Conservation (phyloP, 1,140 invertebrate species). For the Chionoecetes opilio region DNA sequence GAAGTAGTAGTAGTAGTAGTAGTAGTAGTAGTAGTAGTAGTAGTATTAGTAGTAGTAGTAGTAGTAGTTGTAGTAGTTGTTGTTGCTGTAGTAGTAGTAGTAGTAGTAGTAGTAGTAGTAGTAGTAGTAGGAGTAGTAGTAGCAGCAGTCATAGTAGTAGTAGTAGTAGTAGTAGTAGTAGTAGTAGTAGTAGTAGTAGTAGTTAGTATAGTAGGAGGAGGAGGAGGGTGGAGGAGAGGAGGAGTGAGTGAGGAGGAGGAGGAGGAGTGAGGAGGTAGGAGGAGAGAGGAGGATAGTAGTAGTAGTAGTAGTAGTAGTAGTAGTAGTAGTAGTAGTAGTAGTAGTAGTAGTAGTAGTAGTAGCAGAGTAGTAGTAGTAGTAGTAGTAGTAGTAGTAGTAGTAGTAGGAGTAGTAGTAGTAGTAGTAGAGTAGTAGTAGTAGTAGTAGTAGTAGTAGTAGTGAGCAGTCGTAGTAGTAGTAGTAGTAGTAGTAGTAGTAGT, state of each 20-base stretch:
- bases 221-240: background rate
- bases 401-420: slow-evolving; percentile 1
- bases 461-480: slow-evolving; percentile 31
- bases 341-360: slow-evolving; percentile 48
- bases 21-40: slow-evolving; percentile 40
- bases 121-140: background rate
- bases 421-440: slow-evolving; percentile 30
- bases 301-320: slow-evolving; percentile 40
- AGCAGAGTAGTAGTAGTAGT: slow-evolving; percentile 10
- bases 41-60: slow-evolving; percentile 44
- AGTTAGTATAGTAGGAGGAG: background rate
- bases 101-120: slow-evolving; percentile 38
- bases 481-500: slow-evolving; percentile 48
- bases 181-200: slow-evolving; percentile 48
- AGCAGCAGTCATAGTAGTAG: background rate
- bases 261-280: no score
- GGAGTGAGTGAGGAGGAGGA: no score
- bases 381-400: background rate
- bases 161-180: slow-evolving; percentile 39
- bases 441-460: background rate
- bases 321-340: slow-evolving; percentile 51
- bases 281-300: slow-evolving; percentile 37
- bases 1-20: background rate
- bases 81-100: slow-evolving; percentile 25
- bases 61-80: background rate